These are phyloP conservation scores for Pachypeltis micranthus DNA, from an alignment of 1,140 invertebrate species.

Conservation along the genomic window DNA sequence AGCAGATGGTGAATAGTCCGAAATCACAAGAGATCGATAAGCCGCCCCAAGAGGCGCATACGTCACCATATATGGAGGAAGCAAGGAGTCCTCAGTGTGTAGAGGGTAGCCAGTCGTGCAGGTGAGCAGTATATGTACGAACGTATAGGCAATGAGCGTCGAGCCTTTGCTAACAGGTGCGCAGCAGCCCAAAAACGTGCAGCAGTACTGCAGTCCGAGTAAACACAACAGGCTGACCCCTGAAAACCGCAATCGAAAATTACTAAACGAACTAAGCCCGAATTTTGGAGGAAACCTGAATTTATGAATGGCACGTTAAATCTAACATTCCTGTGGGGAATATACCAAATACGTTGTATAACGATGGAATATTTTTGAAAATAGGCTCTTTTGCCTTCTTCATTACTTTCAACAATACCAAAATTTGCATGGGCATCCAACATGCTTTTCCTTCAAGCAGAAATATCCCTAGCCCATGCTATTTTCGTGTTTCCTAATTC, in stretches of 20 bases:
- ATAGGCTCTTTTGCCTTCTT: no score
- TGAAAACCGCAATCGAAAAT: no score
- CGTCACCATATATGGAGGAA: not conserved
- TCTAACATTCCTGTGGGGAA: no score
- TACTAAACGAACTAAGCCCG: no score
- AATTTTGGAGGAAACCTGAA: constrained; percentile 17
- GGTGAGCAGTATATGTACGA: constrained; percentile 46
- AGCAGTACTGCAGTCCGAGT: constrained; percentile 59
- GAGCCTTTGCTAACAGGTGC: constrained; percentile 40
- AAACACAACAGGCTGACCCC: constrained; percentile 70
- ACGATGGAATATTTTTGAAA: no score
- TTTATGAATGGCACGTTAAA: no score
- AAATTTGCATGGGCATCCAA: no score
- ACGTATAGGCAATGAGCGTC: constrained; percentile 44
- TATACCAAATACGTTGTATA: no score
- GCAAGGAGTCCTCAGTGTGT: constrained; percentile 47
- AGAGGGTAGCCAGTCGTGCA: constrained; percentile 57
- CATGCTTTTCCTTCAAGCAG: no score
- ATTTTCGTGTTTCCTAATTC: no score
- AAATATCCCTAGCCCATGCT: no score
- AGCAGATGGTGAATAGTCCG: constrained; percentile 51
- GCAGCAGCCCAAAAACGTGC: constrained; percentile 53
- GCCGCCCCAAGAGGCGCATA: constrained; percentile 41
- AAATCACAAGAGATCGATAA: constrained; percentile 48
- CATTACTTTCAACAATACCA: no score